Conservation (phyloP, 2,888 invertebrate genomes). For the Ypsolopha scabrella region DNA sequence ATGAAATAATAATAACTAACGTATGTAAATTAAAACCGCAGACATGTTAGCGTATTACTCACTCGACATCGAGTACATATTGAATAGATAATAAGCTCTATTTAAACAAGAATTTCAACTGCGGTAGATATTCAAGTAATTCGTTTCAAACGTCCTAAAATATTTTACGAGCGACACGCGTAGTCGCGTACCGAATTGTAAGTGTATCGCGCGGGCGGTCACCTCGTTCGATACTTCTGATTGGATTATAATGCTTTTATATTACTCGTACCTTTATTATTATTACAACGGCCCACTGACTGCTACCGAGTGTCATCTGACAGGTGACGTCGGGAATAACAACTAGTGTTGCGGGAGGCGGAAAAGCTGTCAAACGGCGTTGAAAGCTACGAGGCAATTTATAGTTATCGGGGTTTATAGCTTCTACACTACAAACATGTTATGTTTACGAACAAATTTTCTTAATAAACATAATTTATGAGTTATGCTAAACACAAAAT, state of each 20-base stretch:
- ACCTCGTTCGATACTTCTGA: slow-evolving; percentile 53
- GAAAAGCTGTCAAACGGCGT: slow-evolving; percentile 21
- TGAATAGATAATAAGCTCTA: not conserved
- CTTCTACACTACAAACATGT: too few species aligned
- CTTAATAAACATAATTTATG: too few species aligned
- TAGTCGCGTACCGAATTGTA: slow-evolving; percentile 49
- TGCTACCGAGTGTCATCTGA: slow-evolving; percentile 56
- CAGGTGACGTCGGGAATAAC: slow-evolving; percentile 51
- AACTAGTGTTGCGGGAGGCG: slow-evolving; percentile 33
- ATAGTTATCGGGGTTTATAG: too few species aligned
- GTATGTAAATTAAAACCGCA: not conserved
- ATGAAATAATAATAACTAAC: not conserved
- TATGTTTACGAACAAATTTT: too few species aligned
- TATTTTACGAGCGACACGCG: slow-evolving; percentile 48
- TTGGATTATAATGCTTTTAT: slow-evolving; percentile 69
- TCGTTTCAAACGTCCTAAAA: slow-evolving; percentile 31
- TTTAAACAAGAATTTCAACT: not conserved
- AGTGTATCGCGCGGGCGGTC: slow-evolving; percentile 56
- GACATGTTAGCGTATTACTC: not conserved
- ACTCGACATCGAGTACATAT: not conserved
- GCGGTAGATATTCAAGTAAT: not conserved
- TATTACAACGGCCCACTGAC: slow-evolving; percentile 38
- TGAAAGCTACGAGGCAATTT: too few species aligned
- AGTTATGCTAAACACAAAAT: too few species aligned
- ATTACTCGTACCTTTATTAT: slow-evolving; percentile 67